phyloP scores from a whole-genome alignment of 2,797 vertebrate genomes.

The Enteromius fasciolatus region DNA sequence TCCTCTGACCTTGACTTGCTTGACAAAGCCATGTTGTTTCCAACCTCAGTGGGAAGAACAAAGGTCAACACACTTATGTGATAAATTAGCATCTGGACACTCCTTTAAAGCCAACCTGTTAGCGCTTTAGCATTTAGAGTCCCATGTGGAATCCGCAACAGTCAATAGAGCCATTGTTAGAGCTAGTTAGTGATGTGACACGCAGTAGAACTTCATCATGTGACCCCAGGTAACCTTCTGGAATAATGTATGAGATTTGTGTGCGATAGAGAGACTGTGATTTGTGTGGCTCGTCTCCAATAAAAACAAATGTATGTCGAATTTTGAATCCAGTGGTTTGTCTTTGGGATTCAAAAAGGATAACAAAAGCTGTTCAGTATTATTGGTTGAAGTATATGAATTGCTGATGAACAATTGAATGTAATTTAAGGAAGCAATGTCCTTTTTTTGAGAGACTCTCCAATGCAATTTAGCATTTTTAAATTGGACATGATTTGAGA shows the following conservation, averaged over 20 bases:
- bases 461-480: neutral
- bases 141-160: conserved; percentile 37
- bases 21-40: conserved; percentile 39
- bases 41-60: conserved; percentile 40
- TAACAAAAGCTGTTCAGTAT: neutral
- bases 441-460: neutral
- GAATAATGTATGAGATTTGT: conserved; percentile 37
- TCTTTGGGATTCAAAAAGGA: neutral
- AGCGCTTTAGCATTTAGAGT: conserved; percentile 42
- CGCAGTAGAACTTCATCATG: conserved; percentile 40
- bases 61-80: conserved; percentile 57
- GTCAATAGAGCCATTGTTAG: conserved; percentile 55
- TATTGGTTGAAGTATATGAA: neutral
- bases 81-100: conserved; percentile 51
- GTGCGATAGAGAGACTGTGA: conserved; percentile 8
- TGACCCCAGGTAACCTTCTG: conserved; percentile 40
- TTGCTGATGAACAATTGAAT: neutral
- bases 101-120: conserved; percentile 55
- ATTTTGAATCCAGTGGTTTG: conserved; percentile 1
- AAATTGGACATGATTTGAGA: neutral
- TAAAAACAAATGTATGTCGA: conserved; percentile 5
- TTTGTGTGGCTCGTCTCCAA: neutral
- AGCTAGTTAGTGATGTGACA: conserved; percentile 49
- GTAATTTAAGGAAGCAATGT: neutral
- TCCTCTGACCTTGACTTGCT: conserved; percentile 42